phyloP scores from a whole-genome alignment of 1,140 invertebrate genomes.

The Aphidius ervi region DNA sequence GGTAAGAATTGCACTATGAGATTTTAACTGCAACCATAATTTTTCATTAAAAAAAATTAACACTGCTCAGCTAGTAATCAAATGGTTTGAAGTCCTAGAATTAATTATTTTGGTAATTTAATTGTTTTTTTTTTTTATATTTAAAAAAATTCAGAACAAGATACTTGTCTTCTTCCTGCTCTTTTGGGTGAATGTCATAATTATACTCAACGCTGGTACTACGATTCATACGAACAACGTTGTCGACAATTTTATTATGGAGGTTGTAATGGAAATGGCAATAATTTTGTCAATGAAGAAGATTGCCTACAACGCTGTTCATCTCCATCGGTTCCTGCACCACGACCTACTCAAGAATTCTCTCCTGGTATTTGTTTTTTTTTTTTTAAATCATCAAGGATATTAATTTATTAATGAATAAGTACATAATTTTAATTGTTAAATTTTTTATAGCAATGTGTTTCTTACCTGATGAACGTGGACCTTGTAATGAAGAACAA shows the following conservation, averaged over 20 bases:
- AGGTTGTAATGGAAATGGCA: slow-evolving; percentile 76
- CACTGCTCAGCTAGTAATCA: slow-evolving; percentile 7
- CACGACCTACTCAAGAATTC: slow-evolving; percentile 32
- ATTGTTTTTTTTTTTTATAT: not conserved
- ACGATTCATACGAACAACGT: slow-evolving; percentile 65
- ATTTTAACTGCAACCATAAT: too few species aligned
- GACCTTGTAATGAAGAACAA: slow-evolving; percentile 62
- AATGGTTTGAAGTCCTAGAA: slow-evolving; percentile 17
- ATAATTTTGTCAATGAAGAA: slow-evolving; percentile 69
- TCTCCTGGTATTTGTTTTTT: slow-evolving; percentile 13
- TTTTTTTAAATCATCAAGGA: not conserved
- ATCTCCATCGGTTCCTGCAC: slow-evolving; percentile 38
- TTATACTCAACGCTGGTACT: slow-evolving; percentile 79
- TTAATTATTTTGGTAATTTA: not conserved
- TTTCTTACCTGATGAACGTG: slow-evolving; percentile 63
- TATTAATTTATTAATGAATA: too few species aligned
- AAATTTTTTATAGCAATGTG: slow-evolving; percentile 63
- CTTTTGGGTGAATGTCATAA: slow-evolving; percentile 74
- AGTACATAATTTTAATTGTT: slow-evolving; percentile 1
- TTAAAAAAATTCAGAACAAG: slow-evolving; percentile 54
- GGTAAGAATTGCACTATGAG: slow-evolving; percentile 57
- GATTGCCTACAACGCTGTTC: slow-evolving; percentile 66
- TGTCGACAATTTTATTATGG: slow-evolving; percentile 79
- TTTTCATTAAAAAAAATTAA: slow-evolving; percentile 10
- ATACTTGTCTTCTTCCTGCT: slow-evolving; percentile 71